Base-by-base conservation (phyloP, 2,888 invertebrate genomes). In the Diaphora mendica region DNA sequence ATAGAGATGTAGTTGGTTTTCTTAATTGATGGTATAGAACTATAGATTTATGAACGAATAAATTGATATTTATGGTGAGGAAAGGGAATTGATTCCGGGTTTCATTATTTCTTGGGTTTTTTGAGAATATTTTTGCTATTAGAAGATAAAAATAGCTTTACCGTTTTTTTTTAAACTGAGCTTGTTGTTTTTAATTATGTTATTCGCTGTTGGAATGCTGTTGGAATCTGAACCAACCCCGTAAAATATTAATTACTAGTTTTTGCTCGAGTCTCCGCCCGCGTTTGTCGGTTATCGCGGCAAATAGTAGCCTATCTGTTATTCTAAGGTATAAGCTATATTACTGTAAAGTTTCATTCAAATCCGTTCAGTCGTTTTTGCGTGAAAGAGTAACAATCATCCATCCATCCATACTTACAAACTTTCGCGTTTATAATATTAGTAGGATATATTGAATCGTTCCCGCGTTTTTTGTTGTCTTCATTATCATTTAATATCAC, bases 1-100 rank as follows among this genome's bases (percentile, higher is more conserved):
- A 79, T 82, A 78, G 77, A 74, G 42, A 68, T 68, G 64, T 75
- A 44, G 48, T 42, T 35, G 33, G 68, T 20, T n/a, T 55, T 55
- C 55, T 48, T 74, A 71, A 78, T 71, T 74, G 64, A 70, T 66
- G 35, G 51, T n/a, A 51, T 30, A n/a, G 69, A 69, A 65, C 65
- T 69, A 65, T 51, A n/a, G 69, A 69, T 69, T 69, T 69, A 65
- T 51, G 64, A 64, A 68, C 15, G 23, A 73, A 62, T 68, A 73
- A 73, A 68, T 68, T 69, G 33, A 26, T 59, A 39, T 66, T 64
- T 64, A 70, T 64, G 48, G n/a, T 51, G 33, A 3, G 44, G 48
- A 44, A 64, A 13, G 64, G 44, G 33, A 70, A 70, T 23, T 64
- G 42, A 48, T 26, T 33, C 48, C 48, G 44, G 48, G 33, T 48